phyloP scores from a whole-genome alignment of 2,888 invertebrate genomes.

The Cantharis lateralis region DNA sequence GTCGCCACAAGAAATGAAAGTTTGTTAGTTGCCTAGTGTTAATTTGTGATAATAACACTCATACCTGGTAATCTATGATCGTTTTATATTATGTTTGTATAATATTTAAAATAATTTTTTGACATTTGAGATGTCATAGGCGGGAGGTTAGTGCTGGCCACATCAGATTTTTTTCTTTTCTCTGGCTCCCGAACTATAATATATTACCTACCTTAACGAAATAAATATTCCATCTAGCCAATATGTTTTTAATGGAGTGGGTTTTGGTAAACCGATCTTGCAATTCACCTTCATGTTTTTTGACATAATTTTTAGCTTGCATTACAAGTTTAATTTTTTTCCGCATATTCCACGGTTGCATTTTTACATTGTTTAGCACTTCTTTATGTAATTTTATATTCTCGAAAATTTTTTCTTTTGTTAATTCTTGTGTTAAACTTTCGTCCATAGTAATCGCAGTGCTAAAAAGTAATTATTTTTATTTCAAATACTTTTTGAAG shows the following conservation, averaged over 20 bases:
- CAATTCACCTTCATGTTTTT: slow-evolving; percentile 86
- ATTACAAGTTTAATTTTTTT: slow-evolving; percentile 81
- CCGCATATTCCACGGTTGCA: slow-evolving; percentile 83
- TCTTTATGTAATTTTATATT: slow-evolving; percentile 91
- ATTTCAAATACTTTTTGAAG: background rate
- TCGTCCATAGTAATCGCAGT: slow-evolving; percentile 82
- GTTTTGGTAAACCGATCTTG: slow-evolving; percentile 90
- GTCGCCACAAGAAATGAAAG: too few species aligned
- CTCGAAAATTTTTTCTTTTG: slow-evolving; percentile 87
- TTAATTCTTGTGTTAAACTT: slow-evolving; percentile 63
- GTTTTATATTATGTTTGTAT: too few species aligned
- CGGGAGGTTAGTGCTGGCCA: too few species aligned
- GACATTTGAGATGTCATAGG: too few species aligned
- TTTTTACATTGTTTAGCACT: slow-evolving; percentile 83
- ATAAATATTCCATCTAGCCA: slow-evolving; percentile 82
- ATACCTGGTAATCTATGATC: too few species aligned
- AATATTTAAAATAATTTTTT: too few species aligned
- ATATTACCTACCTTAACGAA: slow-evolving; percentile 68
- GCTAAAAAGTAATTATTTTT: slow-evolving; percentile 53
- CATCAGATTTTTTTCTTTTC: too few species aligned
- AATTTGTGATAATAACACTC: too few species aligned
- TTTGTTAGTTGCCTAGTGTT: too few species aligned
- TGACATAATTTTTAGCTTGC: slow-evolving; percentile 85
- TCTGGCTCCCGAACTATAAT: too few species aligned
- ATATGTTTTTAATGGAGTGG: slow-evolving; percentile 81